A percentile compares a stretch with the other conserved stretches of the same genome.
phyloP scores from a whole-genome alignment of 2,888 invertebrate species.

The Drymonia ruficornis region DNA sequence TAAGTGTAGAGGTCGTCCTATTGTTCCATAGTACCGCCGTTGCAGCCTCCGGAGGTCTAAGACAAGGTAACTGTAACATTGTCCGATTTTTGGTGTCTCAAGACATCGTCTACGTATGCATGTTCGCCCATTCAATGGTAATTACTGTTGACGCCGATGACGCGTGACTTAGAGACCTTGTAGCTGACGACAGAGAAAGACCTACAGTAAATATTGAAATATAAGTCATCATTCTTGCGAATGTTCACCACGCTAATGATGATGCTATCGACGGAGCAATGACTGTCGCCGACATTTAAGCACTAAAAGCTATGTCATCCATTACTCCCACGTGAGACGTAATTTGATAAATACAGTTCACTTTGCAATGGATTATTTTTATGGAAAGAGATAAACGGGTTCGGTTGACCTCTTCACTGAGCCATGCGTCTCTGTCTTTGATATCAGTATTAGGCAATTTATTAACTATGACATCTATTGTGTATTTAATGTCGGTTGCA shows the following conservation, averaged over 20 bases:
- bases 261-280: slow-evolving; percentile 25
- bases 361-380: slow-evolving; percentile 57
- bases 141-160: slow-evolving; percentile 60
- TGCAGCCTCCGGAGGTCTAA: slow-evolving; percentile 60
- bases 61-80: slow-evolving; percentile 73
- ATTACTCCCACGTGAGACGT: slow-evolving; percentile 32
- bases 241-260: slow-evolving; percentile 25
- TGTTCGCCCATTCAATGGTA: slow-evolving; percentile 56
- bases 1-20: slow-evolving; percentile 69
- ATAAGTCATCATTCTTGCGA: slow-evolving; percentile 37
- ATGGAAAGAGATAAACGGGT: slow-evolving; percentile 48
- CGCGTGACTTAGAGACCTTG: slow-evolving; percentile 63
- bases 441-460: slow-evolving; percentile 67
- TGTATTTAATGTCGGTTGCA: slow-evolving; percentile 52
- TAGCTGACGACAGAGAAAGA: slow-evolving; percentile 47
- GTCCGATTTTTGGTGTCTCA: slow-evolving; percentile 42
- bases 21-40: slow-evolving; percentile 60
- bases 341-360: slow-evolving; percentile 53
- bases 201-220: slow-evolving; percentile 35
- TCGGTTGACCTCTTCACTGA: slow-evolving; percentile 49
- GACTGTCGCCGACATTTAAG: slow-evolving; percentile 42
- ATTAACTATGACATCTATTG: slow-evolving; percentile 69
- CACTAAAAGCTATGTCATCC: slow-evolving; percentile 36
- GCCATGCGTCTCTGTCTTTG: slow-evolving; percentile 64
- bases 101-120: slow-evolving; percentile 40